A percentile compares a stretch with the other conserved stretches of the same genome.
These are phyloP conservation scores for Dolichoris vasculosae DNA, from an alignment of 1,140 invertebrate genomes.

Conservation along the genomic window DNA sequence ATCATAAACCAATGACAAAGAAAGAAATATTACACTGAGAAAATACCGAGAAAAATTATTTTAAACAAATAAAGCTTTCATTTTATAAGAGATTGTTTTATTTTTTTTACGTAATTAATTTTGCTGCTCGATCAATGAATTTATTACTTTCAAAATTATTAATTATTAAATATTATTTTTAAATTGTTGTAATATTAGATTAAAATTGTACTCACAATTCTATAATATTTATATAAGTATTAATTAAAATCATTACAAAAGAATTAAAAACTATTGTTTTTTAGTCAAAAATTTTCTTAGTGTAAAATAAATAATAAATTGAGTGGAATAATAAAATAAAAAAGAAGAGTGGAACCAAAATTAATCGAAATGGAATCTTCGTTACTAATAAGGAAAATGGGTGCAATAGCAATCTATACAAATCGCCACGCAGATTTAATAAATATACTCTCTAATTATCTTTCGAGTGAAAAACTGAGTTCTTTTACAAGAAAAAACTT, in stretches of 20 bases:
- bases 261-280: not conserved
- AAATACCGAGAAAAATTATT: slow-evolving; percentile 35
- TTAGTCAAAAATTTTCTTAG: not conserved
- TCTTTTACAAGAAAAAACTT: slow-evolving; percentile 14
- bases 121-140: too few species aligned
- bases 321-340: not conserved
- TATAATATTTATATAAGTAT: too few species aligned
- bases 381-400: slow-evolving; percentile 19
- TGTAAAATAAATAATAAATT: not conserved
- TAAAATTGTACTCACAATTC: not conserved
- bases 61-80: not conserved
- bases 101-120: too few species aligned
- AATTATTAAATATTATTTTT: not conserved
- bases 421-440: slow-evolving; percentile 10
- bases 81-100: too few species aligned
- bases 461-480: not conserved
- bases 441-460: slow-evolving; percentile 11
- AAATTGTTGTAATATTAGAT: too few species aligned
- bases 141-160: not conserved
- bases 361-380: slow-evolving; percentile 19
- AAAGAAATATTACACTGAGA: slow-evolving; percentile 35
- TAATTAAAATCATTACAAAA: too few species aligned
- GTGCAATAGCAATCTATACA: slow-evolving; percentile 28
- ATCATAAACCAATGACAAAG: slow-evolving; percentile 32
- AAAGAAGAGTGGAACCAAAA: slow-evolving; percentile 14